Evolutionary conservation across 2,888 invertebrate genomes (phyloP).

Genomic region (Melinopterus prodromus): DNA sequence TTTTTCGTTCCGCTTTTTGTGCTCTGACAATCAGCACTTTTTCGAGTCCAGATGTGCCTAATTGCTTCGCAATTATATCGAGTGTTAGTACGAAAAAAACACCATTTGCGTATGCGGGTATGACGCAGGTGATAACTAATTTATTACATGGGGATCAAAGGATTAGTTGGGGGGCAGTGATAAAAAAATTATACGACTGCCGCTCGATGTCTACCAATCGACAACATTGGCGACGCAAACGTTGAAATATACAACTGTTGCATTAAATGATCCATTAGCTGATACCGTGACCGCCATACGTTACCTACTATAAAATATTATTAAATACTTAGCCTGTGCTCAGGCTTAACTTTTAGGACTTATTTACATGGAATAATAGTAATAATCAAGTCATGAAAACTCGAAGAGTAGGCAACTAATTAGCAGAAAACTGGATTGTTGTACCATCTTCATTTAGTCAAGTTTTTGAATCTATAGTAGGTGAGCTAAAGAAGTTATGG

Average conservation of each 20-base stretch:
- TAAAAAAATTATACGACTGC: neutral
- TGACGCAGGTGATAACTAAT: neutral
- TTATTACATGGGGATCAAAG: neutral
- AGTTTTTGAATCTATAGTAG: too few species aligned
- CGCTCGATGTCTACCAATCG: neutral
- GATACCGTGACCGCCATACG: neutral
- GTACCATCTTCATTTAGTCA: too few species aligned
- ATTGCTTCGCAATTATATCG: neutral
- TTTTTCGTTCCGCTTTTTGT: neutral
- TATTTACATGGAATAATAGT: too few species aligned
- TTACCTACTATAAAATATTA: neutral
- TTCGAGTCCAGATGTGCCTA: neutral
- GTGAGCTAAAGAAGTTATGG: too few species aligned
- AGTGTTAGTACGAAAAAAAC: neutral
- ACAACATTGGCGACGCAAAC: neutral
- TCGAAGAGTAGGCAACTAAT: too few species aligned
- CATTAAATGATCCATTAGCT: neutral
- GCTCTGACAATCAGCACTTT: neutral
- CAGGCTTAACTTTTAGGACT: too few species aligned
- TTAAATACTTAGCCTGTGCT: neutral
- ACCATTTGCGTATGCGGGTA: neutral
- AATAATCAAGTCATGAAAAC: too few species aligned
- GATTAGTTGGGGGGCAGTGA: neutral
- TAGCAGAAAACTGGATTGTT: too few species aligned
- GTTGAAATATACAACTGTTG: neutral